These are phyloP conservation scores for Molossus molossus DNA, from an alignment of 2,797 vertebrate species.

Conservation along the genomic window DNA sequence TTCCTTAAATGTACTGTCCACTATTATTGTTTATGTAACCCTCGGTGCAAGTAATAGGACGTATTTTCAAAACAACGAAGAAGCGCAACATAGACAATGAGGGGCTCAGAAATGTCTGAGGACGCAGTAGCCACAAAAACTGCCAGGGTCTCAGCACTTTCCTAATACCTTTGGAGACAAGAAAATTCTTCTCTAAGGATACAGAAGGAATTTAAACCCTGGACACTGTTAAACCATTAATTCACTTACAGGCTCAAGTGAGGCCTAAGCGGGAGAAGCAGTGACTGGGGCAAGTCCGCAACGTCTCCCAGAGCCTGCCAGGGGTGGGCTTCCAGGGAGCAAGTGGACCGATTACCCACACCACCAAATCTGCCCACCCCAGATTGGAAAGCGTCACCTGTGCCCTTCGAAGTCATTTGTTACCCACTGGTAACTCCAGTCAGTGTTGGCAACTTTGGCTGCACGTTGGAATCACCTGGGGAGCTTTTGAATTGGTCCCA, in stretches of 20 bases:
- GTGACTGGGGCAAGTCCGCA: neutral
- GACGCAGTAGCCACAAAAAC: slow-evolving; percentile 5
- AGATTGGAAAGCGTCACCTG: neutral
- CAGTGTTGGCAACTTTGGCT: neutral
- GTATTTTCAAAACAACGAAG: slow-evolving; percentile 69
- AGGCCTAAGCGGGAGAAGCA: neutral
- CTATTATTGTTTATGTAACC: slow-evolving; percentile 79
- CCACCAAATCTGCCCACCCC: neutral
- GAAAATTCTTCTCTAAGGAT: slow-evolving; percentile 61
- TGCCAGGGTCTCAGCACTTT: slow-evolving; percentile 10
- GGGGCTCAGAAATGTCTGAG: slow-evolving; percentile 30
- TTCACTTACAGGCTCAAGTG: slow-evolving; percentile 54
- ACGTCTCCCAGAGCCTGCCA: neutral
- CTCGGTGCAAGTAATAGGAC: slow-evolving; percentile 67
- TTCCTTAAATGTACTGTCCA: slow-evolving; percentile 64
- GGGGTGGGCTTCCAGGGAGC: neutral
- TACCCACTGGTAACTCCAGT: neutral
- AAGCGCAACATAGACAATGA: slow-evolving; percentile 43
- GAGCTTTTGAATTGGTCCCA: neutral
- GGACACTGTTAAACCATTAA: slow-evolving; percentile 50
- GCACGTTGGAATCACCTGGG: neutral
- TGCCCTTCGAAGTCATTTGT: neutral
- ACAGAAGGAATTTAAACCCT: slow-evolving; percentile 42
- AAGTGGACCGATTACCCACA: neutral
- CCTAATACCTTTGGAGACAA: slow-evolving; percentile 50